Percentiles rank a stretch among this genome's conserved stretches.
These are phyloP conservation scores for Capreolus pygargus DNA, from an alignment of 2,113 vertebrate species.

Conservation along the genomic window DNA sequence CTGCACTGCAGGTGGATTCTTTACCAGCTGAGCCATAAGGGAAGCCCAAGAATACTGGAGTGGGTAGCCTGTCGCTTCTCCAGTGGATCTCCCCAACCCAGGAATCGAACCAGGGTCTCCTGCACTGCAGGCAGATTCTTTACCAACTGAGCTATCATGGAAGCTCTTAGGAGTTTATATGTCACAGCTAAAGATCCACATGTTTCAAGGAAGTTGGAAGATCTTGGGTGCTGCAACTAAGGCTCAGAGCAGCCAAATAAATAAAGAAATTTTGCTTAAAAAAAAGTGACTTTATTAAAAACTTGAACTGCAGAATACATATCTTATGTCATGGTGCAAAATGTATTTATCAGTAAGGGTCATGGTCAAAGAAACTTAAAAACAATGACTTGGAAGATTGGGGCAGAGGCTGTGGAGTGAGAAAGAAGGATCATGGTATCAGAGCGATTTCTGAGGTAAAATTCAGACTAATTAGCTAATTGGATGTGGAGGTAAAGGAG, in stretches of 20 bases:
- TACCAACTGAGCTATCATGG: neutral
- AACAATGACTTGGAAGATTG: neutral
- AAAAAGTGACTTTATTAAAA: neutral
- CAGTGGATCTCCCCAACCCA: neutral
- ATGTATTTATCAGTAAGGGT: neutral
- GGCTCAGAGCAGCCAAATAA: neutral
- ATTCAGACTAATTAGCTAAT: neutral
- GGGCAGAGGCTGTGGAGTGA: neutral
- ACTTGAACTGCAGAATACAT: neutral
- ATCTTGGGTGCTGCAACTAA: neutral
- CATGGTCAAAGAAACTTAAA: neutral
- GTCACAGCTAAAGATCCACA: neutral
- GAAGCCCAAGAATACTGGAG: no score
- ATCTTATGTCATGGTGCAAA: neutral
- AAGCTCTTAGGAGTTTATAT: neutral
- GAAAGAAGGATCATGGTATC: neutral
- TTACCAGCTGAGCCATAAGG: no score
- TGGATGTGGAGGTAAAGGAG: neutral
- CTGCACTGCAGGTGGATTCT: no score
- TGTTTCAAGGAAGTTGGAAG: neutral
- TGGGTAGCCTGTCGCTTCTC: no score
- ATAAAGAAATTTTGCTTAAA: neutral
- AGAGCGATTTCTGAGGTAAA: neutral
- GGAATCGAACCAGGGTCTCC: neutral
- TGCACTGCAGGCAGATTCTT: neutral